Evolutionary conservation across 1,140 invertebrate species (phyloP).

Genomic region (Eufriesea mexicana): DNA sequence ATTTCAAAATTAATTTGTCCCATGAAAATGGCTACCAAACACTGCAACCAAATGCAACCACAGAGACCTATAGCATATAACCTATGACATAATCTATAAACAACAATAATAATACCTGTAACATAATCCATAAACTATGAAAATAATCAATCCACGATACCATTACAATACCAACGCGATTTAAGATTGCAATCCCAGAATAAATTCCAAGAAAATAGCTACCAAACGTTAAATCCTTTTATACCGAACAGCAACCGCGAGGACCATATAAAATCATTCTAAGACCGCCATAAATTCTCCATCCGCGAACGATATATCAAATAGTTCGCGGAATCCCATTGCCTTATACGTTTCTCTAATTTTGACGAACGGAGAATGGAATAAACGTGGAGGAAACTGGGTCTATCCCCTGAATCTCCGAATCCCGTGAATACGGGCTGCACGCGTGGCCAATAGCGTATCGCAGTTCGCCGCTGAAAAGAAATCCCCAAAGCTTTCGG

Average conservation of each 20-base stretch:
- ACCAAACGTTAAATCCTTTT: too few relatives aligned
- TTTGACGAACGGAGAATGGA: constrained; percentile 38
- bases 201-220: too few relatives aligned
- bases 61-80: too few relatives aligned
- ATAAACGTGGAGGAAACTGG: constrained; percentile 48
- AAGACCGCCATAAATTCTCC: neutral
- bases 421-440: constrained; percentile 31
- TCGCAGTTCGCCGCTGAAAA: constrained; percentile 42
- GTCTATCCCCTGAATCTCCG: constrained; percentile 49
- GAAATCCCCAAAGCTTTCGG: constrained; percentile 65
- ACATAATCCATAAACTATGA: too few relatives aligned
- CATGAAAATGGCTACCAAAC: too few relatives aligned
- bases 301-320: neutral
- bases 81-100: too few relatives aligned
- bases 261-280: neutral
- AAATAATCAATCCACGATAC: too few relatives aligned
- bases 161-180: too few relatives aligned
- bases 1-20: too few relatives aligned
- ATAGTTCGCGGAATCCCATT: neutral
- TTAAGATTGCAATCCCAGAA: too few relatives aligned
- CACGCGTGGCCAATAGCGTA: constrained; percentile 28
- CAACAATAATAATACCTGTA: too few relatives aligned
- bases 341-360: constrained; percentile 2
- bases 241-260: neutral
- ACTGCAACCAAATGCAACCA: too few relatives aligned